These are phyloP conservation scores for Zelleria hepariella DNA, from an alignment of 2,888 invertebrate species.

Conservation along the genomic window DNA sequence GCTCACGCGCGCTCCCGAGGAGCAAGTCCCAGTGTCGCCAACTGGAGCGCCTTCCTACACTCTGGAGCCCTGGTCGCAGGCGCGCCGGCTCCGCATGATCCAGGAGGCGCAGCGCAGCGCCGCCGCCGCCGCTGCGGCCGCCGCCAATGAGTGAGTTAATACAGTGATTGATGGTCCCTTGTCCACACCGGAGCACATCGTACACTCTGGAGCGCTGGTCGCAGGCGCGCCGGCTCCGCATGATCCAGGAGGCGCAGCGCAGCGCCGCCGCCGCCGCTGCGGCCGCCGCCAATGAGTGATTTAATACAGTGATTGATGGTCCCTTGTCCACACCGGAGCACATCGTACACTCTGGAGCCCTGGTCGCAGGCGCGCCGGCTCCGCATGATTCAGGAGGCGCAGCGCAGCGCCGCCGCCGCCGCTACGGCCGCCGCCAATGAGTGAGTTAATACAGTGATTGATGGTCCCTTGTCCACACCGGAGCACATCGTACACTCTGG, in stretches of 20 bases:
- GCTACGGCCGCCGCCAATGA: not conserved
- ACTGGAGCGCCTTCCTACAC: conserved; percentile 48
- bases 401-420: conserved; percentile 12
- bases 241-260: not conserved
- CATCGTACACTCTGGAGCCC: conserved; percentile 53
- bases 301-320: too few relatives aligned
- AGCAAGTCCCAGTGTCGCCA: conserved; percentile 26
- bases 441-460: too few relatives aligned
- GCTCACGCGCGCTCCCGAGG: conserved; percentile 45
- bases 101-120: conserved; percentile 55
- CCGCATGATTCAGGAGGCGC: not conserved
- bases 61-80: conserved; percentile 63
- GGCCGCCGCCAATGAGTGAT: not conserved
- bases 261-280: conserved; percentile 12
- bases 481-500: conserved; percentile 53
- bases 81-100: conserved; percentile 61
- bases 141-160: not conserved
- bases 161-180: too few relatives aligned
- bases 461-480: too few relatives aligned
- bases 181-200: conserved; percentile 40
- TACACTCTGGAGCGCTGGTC: conserved; percentile 45
- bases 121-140: conserved; percentile 23
- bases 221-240: not conserved
- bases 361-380: not conserved
- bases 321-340: too few relatives aligned